Conservation (phyloP, 2,888 invertebrate species). For the Caenorhabditis sp. region DNA sequence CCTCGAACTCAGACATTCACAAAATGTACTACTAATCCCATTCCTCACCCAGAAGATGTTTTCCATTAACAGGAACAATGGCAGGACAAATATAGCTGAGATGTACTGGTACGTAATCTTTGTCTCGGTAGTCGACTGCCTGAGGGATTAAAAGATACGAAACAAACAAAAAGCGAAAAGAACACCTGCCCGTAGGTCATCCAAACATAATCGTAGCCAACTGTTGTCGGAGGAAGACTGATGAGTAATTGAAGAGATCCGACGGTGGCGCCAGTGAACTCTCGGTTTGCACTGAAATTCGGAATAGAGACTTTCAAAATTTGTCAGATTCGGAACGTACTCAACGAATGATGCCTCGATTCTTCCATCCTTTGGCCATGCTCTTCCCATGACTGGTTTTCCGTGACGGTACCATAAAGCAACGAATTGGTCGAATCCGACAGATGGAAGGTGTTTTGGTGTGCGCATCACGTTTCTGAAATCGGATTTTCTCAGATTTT, state of each 20-base stretch:
- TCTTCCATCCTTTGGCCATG: constrained; percentile 64
- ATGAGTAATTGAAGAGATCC: constrained; percentile 72
- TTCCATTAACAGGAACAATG: constrained; percentile 60
- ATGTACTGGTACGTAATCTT: constrained; percentile 73
- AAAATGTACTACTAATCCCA: neutral
- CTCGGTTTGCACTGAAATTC: constrained; percentile 54
- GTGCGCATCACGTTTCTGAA: constrained; percentile 51
- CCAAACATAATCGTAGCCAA: constrained; percentile 75
- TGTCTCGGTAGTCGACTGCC: constrained; percentile 68
- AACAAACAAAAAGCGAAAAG: neutral
- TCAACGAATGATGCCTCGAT: constrained; percentile 73
- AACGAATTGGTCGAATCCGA: constrained; percentile 69
- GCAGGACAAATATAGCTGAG: constrained; percentile 72
- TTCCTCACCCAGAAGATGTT: constrained; percentile 57
- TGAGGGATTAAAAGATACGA: neutral
- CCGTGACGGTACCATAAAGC: constrained; percentile 74
- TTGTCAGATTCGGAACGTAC: constrained; percentile 29
- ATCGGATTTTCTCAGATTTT: neutral
- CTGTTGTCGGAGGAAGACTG: constrained; percentile 63
- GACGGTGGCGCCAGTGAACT: constrained; percentile 68
- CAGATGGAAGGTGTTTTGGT: constrained; percentile 35
- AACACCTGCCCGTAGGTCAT: constrained; percentile 64
- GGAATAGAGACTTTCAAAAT: neutral
- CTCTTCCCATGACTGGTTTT: constrained; percentile 74
- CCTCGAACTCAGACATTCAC: too few relatives aligned